These are phyloP conservation scores for Sclerodermus sp. DNA, from an alignment of 2,888 invertebrate species.

Conservation along the genomic window DNA sequence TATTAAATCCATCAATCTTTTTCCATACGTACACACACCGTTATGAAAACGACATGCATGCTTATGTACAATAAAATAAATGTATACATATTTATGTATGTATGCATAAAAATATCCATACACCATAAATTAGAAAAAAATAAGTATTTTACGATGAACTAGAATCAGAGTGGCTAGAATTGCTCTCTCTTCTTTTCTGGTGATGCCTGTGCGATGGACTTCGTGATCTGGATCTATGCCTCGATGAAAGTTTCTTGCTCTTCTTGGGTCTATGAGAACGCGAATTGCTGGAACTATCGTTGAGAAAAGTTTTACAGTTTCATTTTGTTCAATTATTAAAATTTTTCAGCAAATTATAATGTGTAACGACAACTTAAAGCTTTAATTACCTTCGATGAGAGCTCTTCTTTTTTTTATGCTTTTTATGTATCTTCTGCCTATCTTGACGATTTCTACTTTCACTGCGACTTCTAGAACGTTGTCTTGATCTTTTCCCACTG, in stretches of 20 bases:
- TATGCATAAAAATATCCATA: too few relatives aligned
- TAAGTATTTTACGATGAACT: slow-evolving; percentile 35
- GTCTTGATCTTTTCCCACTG: slow-evolving; percentile 42
- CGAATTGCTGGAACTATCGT: slow-evolving; percentile 48
- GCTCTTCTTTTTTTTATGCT: slow-evolving; percentile 59
- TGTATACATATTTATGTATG: slow-evolving; percentile 23
- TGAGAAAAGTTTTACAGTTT: too few relatives aligned
- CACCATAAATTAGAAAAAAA: too few relatives aligned
- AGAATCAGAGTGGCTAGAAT: slow-evolving; percentile 47
- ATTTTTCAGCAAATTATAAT: neutral
- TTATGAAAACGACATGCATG: slow-evolving; percentile 12
- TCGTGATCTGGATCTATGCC: slow-evolving; percentile 49
- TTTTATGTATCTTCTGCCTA: slow-evolving; percentile 51
- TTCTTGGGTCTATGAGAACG: slow-evolving; percentile 50
- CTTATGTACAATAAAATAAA: slow-evolving; percentile 9
- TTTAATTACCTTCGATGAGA: slow-evolving; percentile 59
- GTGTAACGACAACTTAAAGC: neutral
- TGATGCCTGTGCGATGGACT: slow-evolving; percentile 45
- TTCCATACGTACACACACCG: too few relatives aligned
- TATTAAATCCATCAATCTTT: too few relatives aligned
- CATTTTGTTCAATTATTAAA: slow-evolving; percentile 25
- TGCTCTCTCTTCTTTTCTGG: slow-evolving; percentile 41
- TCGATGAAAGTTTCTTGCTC: slow-evolving; percentile 49
- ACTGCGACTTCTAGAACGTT: slow-evolving; percentile 48
- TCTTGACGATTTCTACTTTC: slow-evolving; percentile 41